phyloP scores from a whole-genome alignment of 1,140 invertebrate species.

The Penaeus chinensis region DNA sequence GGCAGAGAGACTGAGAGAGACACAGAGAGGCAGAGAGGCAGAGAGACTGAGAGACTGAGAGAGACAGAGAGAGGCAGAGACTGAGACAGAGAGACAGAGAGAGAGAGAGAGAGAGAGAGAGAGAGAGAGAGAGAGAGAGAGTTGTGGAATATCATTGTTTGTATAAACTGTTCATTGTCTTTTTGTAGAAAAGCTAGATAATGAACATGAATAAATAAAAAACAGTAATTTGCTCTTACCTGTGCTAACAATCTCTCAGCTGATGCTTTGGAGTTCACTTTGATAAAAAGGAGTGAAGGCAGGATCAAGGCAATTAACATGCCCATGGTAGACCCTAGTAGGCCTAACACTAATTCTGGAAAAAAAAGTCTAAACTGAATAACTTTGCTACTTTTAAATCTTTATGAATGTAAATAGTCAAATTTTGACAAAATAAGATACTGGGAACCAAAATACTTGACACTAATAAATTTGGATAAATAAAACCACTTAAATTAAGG shows the following conservation, averaged over 20 bases:
- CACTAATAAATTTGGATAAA: neutral
- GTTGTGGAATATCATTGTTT: no score
- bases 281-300: constrained; percentile 58
- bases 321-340: constrained; percentile 61
- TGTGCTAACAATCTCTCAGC: constrained; percentile 52
- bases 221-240: constrained; percentile 25
- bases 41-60: no score
- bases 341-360: constrained; percentile 61
- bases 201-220: no score
- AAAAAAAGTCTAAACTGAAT: neutral
- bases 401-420: neutral
- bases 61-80: no score
- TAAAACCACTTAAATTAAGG: neutral
- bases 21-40: no score
- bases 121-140: no score
- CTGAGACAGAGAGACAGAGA: no score
- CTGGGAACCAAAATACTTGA: neutral
- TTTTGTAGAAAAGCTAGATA: no score
- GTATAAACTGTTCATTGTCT: no score
- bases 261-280: constrained; percentile 60
- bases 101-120: no score
- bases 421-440: neutral
- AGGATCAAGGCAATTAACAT: constrained; percentile 56
- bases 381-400: neutral
- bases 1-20: no score